Percentiles rank a stretch among this genome's conserved stretches.
Evolutionary conservation across 2,113 vertebrate species (phyloP).

Genomic region (Ammodramus savannarum): DNA sequence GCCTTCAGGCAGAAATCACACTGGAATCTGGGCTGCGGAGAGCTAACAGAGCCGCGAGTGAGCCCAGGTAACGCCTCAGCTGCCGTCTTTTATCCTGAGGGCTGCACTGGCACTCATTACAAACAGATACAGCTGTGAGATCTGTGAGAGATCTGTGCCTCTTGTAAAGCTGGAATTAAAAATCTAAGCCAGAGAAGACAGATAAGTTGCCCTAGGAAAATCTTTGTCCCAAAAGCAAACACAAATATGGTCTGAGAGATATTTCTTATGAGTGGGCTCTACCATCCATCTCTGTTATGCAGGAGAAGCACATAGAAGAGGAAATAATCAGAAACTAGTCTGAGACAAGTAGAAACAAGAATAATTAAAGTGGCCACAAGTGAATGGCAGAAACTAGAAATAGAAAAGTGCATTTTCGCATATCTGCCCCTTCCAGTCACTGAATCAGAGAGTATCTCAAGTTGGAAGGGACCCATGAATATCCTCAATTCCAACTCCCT

Average conservation of each 20-base stretch:
- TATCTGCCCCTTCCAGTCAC: neutral
- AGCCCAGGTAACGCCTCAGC: neutral
- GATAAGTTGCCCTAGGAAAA: neutral
- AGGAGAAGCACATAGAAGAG: neutral
- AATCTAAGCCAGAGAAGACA: neutral
- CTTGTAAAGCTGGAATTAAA: neutral
- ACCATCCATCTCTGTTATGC: neutral
- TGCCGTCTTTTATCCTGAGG: neutral
- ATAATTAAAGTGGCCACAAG: neutral
- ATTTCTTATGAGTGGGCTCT: neutral
- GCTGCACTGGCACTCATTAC: neutral
- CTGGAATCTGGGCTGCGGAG: neutral
- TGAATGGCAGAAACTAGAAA: neutral
- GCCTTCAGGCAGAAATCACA: neutral
- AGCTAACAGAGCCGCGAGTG: neutral
- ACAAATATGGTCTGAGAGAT: neutral
- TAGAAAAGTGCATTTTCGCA: neutral
- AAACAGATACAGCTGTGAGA: neutral
- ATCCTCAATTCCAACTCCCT: neutral
- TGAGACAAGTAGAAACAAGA: neutral
- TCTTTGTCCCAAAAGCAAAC: neutral
- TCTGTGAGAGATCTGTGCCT: neutral
- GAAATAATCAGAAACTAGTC: neutral
- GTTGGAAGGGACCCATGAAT: neutral
- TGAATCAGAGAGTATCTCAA: neutral